These are phyloP conservation scores for Pantherophis guttatus DNA, from an alignment of 2,113 vertebrate genomes.

Conservation along the genomic window DNA sequence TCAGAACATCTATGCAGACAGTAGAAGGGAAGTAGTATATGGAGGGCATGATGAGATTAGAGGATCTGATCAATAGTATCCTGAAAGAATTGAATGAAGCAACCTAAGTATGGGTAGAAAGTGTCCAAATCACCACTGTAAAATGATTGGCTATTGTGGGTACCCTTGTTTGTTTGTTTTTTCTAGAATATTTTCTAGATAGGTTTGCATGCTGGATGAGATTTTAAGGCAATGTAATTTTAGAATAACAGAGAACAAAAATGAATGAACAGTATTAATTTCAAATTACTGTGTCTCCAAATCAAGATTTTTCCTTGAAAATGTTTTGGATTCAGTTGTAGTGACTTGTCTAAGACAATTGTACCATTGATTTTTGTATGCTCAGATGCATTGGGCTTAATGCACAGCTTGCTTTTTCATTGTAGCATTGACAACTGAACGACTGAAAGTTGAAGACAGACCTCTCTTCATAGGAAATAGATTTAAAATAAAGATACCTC, in stretches of 20 bases:
- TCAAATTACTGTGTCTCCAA: background rate
- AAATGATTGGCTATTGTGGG: background rate
- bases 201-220: background rate
- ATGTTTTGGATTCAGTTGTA: background rate
- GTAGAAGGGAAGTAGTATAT: background rate
- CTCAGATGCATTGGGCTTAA: background rate
- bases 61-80: background rate
- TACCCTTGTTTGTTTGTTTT: background rate
- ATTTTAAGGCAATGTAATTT: background rate
- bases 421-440: background rate
- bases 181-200: background rate
- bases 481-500: constrained; percentile 11
- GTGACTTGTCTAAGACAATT: background rate
- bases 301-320: background rate
- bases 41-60: background rate
- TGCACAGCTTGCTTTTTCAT: background rate
- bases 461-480: background rate
- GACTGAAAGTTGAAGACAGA: constrained; percentile 23
- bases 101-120: background rate
- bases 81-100: background rate
- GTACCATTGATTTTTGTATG: background rate
- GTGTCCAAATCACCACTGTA: background rate
- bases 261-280: background rate
- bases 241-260: background rate
- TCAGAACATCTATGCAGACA: background rate